These are phyloP conservation scores for Oncorhynchus gorbuscha DNA, from an alignment of 2,113 vertebrate genomes.

Conservation along the genomic window DNA sequence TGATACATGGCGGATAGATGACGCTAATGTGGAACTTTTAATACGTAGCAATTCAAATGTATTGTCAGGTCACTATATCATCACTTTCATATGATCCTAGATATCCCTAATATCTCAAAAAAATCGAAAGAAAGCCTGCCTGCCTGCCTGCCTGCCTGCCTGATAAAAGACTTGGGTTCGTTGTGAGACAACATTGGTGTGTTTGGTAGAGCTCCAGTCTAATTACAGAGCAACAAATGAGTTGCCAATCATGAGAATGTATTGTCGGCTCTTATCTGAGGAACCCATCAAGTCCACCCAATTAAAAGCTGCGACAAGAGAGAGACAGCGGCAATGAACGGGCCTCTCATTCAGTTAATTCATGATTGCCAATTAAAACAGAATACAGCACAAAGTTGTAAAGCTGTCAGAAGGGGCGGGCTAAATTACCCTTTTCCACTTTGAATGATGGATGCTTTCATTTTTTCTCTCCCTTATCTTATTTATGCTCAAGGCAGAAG, in stretches of 20 bases:
- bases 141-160: no score
- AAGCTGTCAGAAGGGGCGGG: slow-evolving; percentile 72
- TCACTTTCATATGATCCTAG: no score
- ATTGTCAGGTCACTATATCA: no score
- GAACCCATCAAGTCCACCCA: slow-evolving; percentile 77
- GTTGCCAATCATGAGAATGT: slow-evolving; percentile 75
- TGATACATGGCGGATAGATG: no score
- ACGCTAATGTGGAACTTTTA: no score
- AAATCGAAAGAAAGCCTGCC: no score
- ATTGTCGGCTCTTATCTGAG: slow-evolving; percentile 77
- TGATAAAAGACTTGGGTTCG: no score
- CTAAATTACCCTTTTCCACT: slow-evolving; percentile 76
- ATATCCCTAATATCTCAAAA: no score
- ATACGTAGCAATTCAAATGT: no score
- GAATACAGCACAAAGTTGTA: slow-evolving; percentile 74
- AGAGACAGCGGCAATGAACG: slow-evolving; percentile 63
- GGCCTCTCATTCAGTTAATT: slow-evolving; percentile 76
- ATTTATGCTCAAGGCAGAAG: slow-evolving; percentile 63
- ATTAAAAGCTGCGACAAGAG: slow-evolving; percentile 74
- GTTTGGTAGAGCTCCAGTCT: slow-evolving; percentile 66
- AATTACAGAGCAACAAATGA: slow-evolving; percentile 77
- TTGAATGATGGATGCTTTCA: slow-evolving; percentile 74
- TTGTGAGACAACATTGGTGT: not conserved
- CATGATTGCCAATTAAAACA: slow-evolving; percentile 81
- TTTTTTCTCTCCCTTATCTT: slow-evolving; percentile 67